Conservation (phyloP, 2,888 invertebrate genomes). For the Rhyacophila evoluta region DNA sequence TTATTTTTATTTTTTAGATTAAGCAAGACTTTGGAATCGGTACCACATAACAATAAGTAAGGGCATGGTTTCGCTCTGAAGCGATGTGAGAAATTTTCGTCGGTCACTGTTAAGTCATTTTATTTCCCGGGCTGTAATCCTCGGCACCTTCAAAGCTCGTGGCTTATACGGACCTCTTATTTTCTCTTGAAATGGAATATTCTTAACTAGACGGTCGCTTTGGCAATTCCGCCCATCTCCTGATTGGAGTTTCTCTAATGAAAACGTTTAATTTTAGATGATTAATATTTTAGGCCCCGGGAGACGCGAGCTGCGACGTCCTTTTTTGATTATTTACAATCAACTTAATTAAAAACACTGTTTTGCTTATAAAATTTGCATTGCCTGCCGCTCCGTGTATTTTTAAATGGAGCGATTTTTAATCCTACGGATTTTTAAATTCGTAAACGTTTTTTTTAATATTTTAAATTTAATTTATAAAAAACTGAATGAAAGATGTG, state of each 20-base stretch:
- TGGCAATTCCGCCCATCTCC: background rate
- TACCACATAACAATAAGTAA: too few relatives aligned
- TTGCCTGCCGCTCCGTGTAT: background rate
- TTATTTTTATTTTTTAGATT: too few relatives aligned
- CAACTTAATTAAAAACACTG: background rate
- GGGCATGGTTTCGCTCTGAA: too few relatives aligned
- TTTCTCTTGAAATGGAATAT: background rate
- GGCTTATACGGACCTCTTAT: slow-evolving; percentile 3
- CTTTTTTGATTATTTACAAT: slow-evolving; percentile 23
- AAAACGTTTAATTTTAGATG: slow-evolving; percentile 22
- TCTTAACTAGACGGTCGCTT: background rate
- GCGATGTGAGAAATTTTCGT: background rate
- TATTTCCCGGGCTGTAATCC: background rate
- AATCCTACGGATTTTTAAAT: background rate
- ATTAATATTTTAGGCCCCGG: background rate
- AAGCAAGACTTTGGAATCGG: too few relatives aligned
- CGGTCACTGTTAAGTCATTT: background rate
- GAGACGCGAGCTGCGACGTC: background rate
- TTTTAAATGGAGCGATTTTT: background rate
- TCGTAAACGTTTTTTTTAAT: too few relatives aligned
- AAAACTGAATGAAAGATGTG: too few relatives aligned
- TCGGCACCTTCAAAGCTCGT: background rate
- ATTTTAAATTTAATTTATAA: too few relatives aligned
- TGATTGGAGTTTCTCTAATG: slow-evolving; percentile 5
- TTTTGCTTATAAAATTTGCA: background rate